phyloP scores from a whole-genome alignment of 2,888 invertebrate genomes.

The Pseudolycoriella hygida region DNA sequence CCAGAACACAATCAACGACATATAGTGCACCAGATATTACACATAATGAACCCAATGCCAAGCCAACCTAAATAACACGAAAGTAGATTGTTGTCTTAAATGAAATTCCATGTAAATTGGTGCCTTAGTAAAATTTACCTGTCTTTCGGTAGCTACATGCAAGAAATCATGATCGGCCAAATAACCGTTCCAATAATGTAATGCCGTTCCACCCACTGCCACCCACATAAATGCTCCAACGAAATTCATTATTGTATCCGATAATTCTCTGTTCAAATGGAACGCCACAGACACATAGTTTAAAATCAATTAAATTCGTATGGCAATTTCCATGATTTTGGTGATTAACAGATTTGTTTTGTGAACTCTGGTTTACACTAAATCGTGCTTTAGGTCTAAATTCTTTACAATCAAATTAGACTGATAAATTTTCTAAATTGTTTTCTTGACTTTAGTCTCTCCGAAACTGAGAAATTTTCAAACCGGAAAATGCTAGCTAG shows the following conservation, averaged over 20 bases:
- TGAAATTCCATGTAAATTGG: not conserved
- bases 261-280: constrained; percentile 40
- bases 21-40: constrained; percentile 65
- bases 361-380: no score
- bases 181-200: constrained; percentile 82
- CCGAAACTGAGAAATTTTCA: no score
- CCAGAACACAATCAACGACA: constrained; percentile 59
- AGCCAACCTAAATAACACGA: constrained; percentile 39
- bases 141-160: constrained; percentile 54
- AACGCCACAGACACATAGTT: constrained; percentile 3
- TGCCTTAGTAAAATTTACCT: constrained; percentile 20
- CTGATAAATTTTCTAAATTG: no score
- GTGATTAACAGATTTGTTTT: no score
- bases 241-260: constrained; percentile 76
- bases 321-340: no score
- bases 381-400: no score
- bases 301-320: no score
- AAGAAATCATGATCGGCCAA: constrained; percentile 61
- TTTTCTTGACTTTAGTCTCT: no score
- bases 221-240: constrained; percentile 71
- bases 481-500: no score
- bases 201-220: constrained; percentile 67
- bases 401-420: no score
- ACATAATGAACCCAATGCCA: constrained; percentile 65
- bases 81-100: no score